Percentiles rank a stretch among this genome's conserved stretches.
These are phyloP conservation scores for Nerophis ophidion DNA, from an alignment of 2,113 vertebrate species.

Conservation along the genomic window DNA sequence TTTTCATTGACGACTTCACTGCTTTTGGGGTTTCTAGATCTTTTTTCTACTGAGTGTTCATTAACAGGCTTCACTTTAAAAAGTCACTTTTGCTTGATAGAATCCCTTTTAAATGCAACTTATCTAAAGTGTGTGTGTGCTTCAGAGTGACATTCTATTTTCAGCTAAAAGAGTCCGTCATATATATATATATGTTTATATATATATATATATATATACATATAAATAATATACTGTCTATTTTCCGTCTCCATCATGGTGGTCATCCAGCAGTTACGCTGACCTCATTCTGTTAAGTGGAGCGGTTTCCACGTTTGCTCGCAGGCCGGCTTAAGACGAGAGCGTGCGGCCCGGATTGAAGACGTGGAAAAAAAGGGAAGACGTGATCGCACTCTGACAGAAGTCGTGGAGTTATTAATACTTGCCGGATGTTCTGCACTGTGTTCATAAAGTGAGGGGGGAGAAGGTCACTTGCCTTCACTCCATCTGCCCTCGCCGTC, in stretches of 20 bases:
- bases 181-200: no score
- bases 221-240: no score
- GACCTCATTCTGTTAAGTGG: constrained; percentile 61
- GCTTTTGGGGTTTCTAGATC: no score
- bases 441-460: constrained; percentile 49
- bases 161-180: no score
- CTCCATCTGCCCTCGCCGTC: constrained; percentile 29
- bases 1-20: no score
- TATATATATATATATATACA: no score
- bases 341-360: constrained; percentile 40
- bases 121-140: no score
- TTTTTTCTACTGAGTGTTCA: no score
- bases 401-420: constrained; percentile 65
- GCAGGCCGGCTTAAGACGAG: constrained; percentile 41
- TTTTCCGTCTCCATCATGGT: constrained; percentile 7
- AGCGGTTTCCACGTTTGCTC: constrained; percentile 55
- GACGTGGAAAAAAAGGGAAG: constrained; percentile 31
- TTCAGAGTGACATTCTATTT: no score
- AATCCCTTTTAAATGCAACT: no score
- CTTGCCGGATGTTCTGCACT: constrained; percentile 59
- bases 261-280: constrained; percentile 28
- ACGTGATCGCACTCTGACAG: constrained; percentile 45
- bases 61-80: no score
- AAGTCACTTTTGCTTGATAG: no score
- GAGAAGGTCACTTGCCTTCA: constrained; percentile 35